A percentile compares a stretch with the other conserved stretches of the same genome.
Conservation (phyloP, 2,113 vertebrate genomes). For the Piliocolobus tephrosceles region DNA sequence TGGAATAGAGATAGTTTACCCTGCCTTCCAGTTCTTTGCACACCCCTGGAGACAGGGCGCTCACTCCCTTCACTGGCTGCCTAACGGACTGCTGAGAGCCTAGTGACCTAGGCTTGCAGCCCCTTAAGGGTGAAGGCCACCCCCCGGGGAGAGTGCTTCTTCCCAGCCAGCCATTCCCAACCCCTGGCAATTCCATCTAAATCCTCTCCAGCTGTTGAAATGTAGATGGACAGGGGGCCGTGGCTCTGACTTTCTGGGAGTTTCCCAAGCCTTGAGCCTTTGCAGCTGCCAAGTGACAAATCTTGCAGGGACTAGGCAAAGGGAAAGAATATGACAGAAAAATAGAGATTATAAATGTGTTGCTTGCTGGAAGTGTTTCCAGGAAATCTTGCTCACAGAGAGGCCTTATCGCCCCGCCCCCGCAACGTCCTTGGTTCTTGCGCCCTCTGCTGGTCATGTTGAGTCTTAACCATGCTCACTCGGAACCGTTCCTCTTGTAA, state of each 20-base stretch:
- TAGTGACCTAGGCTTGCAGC: not conserved
- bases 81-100: not conserved
- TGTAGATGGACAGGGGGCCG: not conserved
- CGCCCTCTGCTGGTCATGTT: conserved; percentile 71
- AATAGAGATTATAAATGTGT: conserved; percentile 48
- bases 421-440: conserved; percentile 27
- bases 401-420: not conserved
- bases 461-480: not conserved
- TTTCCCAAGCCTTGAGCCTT: conserved; percentile 64
- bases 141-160: not conserved
- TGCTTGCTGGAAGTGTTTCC: conserved; percentile 41
- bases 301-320: conserved; percentile 22
- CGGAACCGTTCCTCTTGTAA: not conserved
- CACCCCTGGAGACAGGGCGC: not conserved
- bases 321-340: conserved; percentile 51
- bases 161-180: not conserved
- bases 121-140: not conserved
- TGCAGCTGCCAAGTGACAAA: conserved; percentile 63
- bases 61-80: not conserved
- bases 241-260: conserved; percentile 49
- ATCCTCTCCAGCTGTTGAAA: conserved; percentile 65
- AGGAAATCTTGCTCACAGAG: conserved; percentile 2
- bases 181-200: not conserved
- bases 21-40: not conserved
- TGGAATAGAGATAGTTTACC: not conserved